Evolutionary conservation across 2,797 vertebrate genomes (phyloP).

Genomic region (Alauda arvensis): DNA sequence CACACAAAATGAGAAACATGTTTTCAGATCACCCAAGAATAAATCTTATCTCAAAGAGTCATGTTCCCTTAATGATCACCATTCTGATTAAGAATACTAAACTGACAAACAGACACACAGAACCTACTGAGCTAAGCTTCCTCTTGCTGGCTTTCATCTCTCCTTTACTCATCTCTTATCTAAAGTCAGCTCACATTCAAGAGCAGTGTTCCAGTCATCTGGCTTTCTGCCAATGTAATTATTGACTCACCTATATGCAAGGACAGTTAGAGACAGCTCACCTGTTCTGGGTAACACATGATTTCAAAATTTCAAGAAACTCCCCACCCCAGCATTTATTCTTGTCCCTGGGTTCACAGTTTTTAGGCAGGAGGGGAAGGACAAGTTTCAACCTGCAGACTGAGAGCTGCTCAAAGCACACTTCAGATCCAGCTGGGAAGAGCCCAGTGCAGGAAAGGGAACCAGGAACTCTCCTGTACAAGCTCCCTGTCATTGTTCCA

Average conservation of each 20-base stretch:
- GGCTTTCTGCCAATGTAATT: background rate
- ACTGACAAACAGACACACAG: background rate
- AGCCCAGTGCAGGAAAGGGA: background rate
- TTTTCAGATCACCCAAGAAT: background rate
- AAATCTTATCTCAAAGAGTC: background rate
- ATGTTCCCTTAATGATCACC: rapidly evolving
- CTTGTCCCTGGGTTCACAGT: background rate
- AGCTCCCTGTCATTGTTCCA: background rate
- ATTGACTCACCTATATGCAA: background rate
- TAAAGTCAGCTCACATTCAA: background rate
- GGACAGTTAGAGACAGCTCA: background rate
- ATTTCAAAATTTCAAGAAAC: background rate
- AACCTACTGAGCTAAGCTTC: background rate
- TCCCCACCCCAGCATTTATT: background rate
- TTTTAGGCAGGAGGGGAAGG: background rate
- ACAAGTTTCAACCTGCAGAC: background rate
- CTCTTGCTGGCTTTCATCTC: background rate
- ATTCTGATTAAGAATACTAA: background rate
- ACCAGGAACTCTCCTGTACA: background rate
- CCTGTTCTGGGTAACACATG: background rate
- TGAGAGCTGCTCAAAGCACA: background rate
- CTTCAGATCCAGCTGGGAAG: background rate
- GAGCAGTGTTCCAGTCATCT: background rate
- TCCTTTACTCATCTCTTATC: background rate
- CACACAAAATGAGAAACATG: background rate